These are phyloP conservation scores for Lonchura striata DNA, from an alignment of 2,113 vertebrate genomes.

Conservation along the genomic window DNA sequence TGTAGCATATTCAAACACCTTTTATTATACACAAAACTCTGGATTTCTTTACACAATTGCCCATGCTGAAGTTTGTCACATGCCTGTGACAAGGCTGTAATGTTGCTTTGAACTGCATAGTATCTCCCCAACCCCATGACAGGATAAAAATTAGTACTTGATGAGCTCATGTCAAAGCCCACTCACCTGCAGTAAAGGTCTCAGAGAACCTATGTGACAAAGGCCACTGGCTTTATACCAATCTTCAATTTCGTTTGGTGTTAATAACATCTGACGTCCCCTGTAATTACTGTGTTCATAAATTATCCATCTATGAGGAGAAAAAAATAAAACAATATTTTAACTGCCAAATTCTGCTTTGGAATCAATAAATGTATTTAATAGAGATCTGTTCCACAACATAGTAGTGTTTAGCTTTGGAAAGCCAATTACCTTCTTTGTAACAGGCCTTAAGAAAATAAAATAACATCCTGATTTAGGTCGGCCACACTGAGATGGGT, in stretches of 20 bases:
- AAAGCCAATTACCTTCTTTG: not conserved
- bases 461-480: not conserved
- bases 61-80: not conserved
- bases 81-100: not conserved
- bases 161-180: not conserved
- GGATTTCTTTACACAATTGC: not conserved
- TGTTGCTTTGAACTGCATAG: not conserved
- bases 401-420: not conserved
- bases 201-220: constrained; percentile 86
- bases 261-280: constrained; percentile 86
- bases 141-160: not conserved
- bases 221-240: constrained; percentile 79
- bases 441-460: not conserved
- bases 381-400: not conserved
- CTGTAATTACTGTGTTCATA: constrained; percentile 87
- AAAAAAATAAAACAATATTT: not conserved
- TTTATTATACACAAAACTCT: not conserved
- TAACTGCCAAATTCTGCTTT: not conserved
- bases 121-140: not conserved
- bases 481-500: not conserved
- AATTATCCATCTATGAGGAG: constrained; percentile 83
- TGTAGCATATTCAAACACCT: not conserved
- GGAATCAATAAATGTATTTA: not conserved
- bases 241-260: constrained; percentile 78
- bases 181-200: constrained; percentile 88